Base-by-base conservation (phyloP, 2,797 vertebrate genomes). In the Neosilurus mollespiculum region DNA sequence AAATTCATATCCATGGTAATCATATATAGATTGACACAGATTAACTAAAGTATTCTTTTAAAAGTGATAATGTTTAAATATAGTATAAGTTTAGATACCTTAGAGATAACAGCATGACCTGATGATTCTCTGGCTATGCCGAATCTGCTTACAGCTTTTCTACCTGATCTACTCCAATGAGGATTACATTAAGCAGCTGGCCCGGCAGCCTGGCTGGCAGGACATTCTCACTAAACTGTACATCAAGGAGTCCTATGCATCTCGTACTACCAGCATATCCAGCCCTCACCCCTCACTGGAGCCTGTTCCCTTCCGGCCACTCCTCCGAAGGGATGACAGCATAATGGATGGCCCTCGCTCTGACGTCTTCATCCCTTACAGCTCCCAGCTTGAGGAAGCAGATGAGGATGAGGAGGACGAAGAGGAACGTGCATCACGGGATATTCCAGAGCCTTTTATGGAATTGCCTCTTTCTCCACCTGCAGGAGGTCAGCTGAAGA, bases 141-240 rank as follows among this genome's bases (percentile, higher is more conserved):
- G 26, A 61, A 43, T 59, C 34, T 2, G 0, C 24, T 18, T 82
- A 12, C 91, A 99, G 98, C 96, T 99, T 86, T 99, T 99, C 89
- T 93, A 97, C 92, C 92, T 98, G 90, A 98, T 99, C 92, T 94
- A 98, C 16, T 92, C 93, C 0, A 96, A 95, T 75, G 96, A 96
- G 37, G 97, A 99, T 66, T 89, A 95, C 3, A 95, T 97, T 86
- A 96, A 92, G 88, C 96, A 98, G 85, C 92, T 99, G 77, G 95
- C 97, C 0, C 94, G 90, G 76, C 90, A 98, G 89, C 92, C 95
- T 0, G 95, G 97, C 84, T 99, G 98, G 98, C 98, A 99, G 93
- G 97, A 98, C 43, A 92, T 96, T 0, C 94, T 99, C 85, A 98
- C 97, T 86, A 98, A 97, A 87, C 96, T 99, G 72, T 99, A 98